Evolutionary conservation across 2,797 vertebrate species (phyloP).

Genomic region (Uromys caudimaculatus): DNA sequence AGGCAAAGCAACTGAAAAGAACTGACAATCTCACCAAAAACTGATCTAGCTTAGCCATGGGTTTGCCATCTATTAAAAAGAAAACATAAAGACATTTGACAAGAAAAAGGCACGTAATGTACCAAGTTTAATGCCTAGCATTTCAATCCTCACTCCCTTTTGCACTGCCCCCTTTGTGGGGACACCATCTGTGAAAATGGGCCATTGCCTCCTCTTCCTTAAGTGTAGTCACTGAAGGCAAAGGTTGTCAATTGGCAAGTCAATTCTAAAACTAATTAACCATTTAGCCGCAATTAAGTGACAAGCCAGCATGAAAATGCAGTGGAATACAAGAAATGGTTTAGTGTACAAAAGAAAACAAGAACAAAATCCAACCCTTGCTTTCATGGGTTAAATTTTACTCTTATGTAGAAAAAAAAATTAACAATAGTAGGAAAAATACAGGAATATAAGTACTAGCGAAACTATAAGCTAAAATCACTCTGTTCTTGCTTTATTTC

Average conservation of each 20-base stretch:
- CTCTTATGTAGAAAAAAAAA: not conserved
- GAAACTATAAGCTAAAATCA: not conserved
- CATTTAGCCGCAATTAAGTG: not conserved
- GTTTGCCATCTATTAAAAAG: not conserved
- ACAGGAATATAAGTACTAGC: not conserved
- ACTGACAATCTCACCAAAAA: not conserved
- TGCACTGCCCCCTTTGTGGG: not conserved
- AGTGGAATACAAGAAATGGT: not conserved
- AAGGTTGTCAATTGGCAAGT: not conserved
- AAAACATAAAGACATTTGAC: not conserved
- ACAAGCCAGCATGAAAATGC: not conserved
- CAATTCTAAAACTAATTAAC: constrained; percentile 33
- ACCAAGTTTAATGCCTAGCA: not conserved
- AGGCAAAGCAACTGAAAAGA: not conserved
- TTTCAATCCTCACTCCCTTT: not conserved
- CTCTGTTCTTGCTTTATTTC: not conserved
- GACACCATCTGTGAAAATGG: not conserved
- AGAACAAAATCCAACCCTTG: not conserved
- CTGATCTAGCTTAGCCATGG: not conserved
- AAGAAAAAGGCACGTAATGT: not conserved
- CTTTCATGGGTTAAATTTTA: constrained; percentile 6
- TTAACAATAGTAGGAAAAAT: not conserved
- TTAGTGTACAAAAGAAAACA: not conserved
- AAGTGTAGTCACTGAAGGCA: not conserved
- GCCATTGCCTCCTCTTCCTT: not conserved